These are phyloP conservation scores for Eufriesea mexicana DNA, from an alignment of 1,140 invertebrate genomes.

Conservation along the genomic window DNA sequence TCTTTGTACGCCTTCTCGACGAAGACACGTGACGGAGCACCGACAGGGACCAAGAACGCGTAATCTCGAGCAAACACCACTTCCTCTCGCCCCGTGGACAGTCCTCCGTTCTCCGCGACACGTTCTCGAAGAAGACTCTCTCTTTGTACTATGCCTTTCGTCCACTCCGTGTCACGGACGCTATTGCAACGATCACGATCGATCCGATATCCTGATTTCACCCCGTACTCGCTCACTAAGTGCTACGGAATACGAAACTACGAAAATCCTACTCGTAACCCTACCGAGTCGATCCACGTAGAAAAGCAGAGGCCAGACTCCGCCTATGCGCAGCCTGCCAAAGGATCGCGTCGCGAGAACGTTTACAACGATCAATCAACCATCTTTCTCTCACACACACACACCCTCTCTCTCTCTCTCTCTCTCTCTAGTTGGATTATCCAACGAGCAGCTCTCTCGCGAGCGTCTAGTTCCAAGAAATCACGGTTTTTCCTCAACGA, in stretches of 20 bases:
- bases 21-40: not conserved
- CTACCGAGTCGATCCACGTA: not conserved
- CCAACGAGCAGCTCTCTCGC: not conserved
- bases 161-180: not conserved
- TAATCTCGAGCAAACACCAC: not conserved
- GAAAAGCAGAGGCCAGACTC: not conserved
- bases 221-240: not conserved
- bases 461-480: not conserved
- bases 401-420: too few species aligned
- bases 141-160: conserved; percentile 35
- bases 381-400: not conserved
- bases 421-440: not conserved
- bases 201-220: not conserved
- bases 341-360: too few species aligned
- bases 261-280: not conserved
- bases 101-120: not conserved
- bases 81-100: fast-evolving
- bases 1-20: not conserved
- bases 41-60: not conserved
- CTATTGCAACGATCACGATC: not conserved
- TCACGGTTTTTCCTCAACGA: conserved; percentile 2
- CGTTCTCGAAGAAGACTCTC: not conserved
- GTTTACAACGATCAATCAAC: not conserved
- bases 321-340: too few species aligned
- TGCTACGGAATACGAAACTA: not conserved